phyloP scores from a whole-genome alignment of 2,113 vertebrate species.

The Micromys minutus region DNA sequence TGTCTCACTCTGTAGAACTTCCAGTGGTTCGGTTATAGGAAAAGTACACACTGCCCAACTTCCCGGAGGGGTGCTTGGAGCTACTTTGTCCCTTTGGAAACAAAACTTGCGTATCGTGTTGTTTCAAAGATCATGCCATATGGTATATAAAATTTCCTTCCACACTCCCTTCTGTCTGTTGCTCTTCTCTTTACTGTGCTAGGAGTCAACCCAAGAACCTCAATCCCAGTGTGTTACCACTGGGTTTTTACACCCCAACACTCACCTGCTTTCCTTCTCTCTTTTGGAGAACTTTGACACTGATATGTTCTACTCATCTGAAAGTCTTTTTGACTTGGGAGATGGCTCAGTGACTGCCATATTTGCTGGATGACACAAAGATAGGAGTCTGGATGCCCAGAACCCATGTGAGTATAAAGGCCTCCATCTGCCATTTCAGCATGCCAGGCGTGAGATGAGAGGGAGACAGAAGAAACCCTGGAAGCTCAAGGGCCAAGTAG shows the following conservation, averaged over 20 bases:
- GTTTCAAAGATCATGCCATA: background rate
- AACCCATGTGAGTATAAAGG: background rate
- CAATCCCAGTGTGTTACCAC: background rate
- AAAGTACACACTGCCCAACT: background rate
- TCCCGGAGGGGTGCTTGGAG: background rate
- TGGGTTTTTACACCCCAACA: background rate
- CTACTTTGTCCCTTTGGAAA: background rate
- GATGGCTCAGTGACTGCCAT: background rate
- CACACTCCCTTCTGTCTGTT: background rate
- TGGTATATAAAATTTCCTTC: constrained; percentile 14
- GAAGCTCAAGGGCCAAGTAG: background rate
- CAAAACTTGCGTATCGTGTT: background rate
- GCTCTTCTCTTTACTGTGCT: background rate
- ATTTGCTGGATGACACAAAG: background rate
- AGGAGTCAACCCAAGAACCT: background rate
- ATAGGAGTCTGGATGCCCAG: background rate
- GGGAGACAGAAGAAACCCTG: background rate
- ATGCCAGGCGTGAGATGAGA: background rate
- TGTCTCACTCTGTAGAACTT: background rate
- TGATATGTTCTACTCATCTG: constrained; percentile 15
- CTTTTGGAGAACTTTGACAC: background rate
- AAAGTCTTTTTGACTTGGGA: background rate
- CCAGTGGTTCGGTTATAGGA: background rate
- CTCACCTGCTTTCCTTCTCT: background rate
- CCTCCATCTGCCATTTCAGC: too few relatives aligned